Evolutionary conservation across 2,888 invertebrate genomes (phyloP).

Genomic region (Norana najaformis): DNA sequence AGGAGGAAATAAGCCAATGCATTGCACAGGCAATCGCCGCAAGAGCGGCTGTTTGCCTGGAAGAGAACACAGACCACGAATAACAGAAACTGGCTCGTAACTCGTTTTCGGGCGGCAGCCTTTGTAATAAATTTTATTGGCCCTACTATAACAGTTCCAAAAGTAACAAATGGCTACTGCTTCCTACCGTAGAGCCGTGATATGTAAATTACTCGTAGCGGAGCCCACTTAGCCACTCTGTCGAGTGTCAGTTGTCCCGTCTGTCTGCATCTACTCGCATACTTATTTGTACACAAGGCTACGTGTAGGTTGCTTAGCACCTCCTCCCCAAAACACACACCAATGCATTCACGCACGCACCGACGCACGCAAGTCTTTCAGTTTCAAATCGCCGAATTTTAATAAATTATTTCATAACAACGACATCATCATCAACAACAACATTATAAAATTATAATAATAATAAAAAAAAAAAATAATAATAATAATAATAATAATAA

Average conservation of each 20-base stretch:
- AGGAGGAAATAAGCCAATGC: neutral
- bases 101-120: neutral
- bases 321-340: too few species aligned
- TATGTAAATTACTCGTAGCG: neutral
- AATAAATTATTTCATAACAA: too few species aligned
- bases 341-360: too few species aligned
- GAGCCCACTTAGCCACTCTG: neutral
- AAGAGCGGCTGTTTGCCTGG: neutral
- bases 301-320: too few species aligned
- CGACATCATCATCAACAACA: too few species aligned
- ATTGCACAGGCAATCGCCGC: neutral
- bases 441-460: too few species aligned
- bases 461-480: too few species aligned
- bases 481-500: too few species aligned
- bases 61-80: neutral
- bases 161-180: neutral
- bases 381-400: too few species aligned
- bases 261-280: too few species aligned
- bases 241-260: slow-evolving; percentile 2
- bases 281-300: too few species aligned
- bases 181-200: neutral
- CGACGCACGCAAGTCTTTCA: too few species aligned
- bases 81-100: neutral
- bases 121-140: neutral
- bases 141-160: neutral